Evolutionary conservation across 2,888 invertebrate species (phyloP).

Genomic region (Tyria jacobaeae): DNA sequence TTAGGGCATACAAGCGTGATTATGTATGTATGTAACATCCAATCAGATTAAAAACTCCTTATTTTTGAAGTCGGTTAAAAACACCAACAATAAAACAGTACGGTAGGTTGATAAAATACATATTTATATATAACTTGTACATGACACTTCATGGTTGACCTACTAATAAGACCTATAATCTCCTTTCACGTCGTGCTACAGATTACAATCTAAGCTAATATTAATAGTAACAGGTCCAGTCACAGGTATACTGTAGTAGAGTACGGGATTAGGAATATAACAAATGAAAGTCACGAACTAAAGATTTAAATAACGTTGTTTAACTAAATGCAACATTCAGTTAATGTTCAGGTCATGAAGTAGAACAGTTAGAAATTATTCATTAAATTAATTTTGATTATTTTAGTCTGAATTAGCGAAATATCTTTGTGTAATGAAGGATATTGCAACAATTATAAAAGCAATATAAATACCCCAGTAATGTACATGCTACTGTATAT

Average conservation of each 20-base stretch:
- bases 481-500: too few species aligned
- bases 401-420: too few species aligned
- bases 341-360: not conserved
- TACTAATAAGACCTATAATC: slow-evolving; percentile 13
- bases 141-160: slow-evolving; percentile 8
- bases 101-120: too few species aligned
- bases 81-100: too few species aligned
- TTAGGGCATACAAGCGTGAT: too few species aligned
- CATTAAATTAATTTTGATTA: too few species aligned
- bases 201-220: slow-evolving; percentile 20
- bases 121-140: not conserved
- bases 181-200: slow-evolving; percentile 15
- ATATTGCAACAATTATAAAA: too few species aligned
- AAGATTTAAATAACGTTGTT: slow-evolving; percentile 2
- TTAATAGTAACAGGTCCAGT: slow-evolving; percentile 18
- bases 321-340: not conserved
- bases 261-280: slow-evolving; percentile 14
- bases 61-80: too few species aligned
- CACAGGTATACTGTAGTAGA: slow-evolving; percentile 10
- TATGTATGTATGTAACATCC: too few species aligned
- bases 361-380: not conserved
- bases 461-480: too few species aligned
- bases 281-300: slow-evolving; percentile 16
- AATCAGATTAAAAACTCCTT: too few species aligned
- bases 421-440: too few species aligned